phyloP scores from a whole-genome alignment of 2,797 vertebrate genomes.

The Darevskia mixta region DNA sequence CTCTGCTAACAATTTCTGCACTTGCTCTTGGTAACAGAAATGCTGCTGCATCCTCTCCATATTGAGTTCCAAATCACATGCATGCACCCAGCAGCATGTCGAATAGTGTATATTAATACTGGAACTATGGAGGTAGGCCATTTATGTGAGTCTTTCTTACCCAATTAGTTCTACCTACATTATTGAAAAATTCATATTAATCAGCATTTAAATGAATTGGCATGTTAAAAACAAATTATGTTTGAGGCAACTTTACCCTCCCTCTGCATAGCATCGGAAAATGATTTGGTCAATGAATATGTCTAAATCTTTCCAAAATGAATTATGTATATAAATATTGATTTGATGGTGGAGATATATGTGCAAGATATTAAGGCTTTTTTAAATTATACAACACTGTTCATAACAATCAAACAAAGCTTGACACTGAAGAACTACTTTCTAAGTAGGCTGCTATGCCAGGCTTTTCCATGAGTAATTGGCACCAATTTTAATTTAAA shows the following conservation, averaged over 20 bases:
- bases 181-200: not conserved
- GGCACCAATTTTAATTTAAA: not conserved
- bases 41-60: not conserved
- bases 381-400: not conserved
- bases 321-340: not conserved
- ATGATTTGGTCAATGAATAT: not conserved
- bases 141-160: not conserved
- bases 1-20: not conserved
- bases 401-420: conserved; percentile 1
- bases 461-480: not conserved
- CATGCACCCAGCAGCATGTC: not conserved
- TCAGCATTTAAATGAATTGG: not conserved
- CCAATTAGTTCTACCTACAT: not conserved
- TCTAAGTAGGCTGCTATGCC: not conserved
- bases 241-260: no score
- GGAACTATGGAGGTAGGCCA: not conserved
- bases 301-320: not conserved
- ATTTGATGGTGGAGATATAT: not conserved
- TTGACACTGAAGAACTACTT: not conserved
- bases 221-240: not conserved
- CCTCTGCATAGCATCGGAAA: not conserved
- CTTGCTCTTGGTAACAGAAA: not conserved
- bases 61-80: not conserved
- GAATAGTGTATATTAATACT: not conserved
- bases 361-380: not conserved